Evolutionary conservation across 2,113 vertebrate species (phyloP).

Genomic region (Zonotrichia leucophrys): DNA sequence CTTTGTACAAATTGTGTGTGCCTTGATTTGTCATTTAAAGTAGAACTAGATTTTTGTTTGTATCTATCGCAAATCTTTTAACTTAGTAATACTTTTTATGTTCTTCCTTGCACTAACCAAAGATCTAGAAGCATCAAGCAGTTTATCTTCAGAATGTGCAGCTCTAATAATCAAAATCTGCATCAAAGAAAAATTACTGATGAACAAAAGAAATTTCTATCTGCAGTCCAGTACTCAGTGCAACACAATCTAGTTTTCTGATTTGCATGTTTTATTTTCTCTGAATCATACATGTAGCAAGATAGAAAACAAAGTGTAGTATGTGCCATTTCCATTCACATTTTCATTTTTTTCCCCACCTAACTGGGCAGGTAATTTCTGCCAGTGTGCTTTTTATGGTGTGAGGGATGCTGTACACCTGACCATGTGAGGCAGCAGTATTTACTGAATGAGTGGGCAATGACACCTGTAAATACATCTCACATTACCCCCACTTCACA

Average conservation of each 20-base stretch:
- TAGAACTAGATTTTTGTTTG: not conserved
- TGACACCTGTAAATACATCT: not conserved
- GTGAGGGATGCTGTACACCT: not conserved
- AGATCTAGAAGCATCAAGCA: not conserved
- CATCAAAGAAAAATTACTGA: not conserved
- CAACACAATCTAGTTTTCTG: not conserved
- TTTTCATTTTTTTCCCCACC: too few relatives aligned
- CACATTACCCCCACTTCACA: not conserved
- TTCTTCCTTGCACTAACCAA: not conserved
- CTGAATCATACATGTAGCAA: not conserved
- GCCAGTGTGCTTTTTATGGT: not conserved
- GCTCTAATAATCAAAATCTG: not conserved
- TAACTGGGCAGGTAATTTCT: not conserved
- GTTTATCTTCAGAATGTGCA: not conserved
- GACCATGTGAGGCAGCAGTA: not conserved
- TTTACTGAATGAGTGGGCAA: not conserved
- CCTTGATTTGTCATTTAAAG: not conserved
- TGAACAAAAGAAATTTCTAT: not conserved
- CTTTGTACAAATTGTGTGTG: not conserved
- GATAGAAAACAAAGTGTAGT: not conserved
- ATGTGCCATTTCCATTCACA: not conserved
- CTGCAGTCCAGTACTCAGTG: not conserved
- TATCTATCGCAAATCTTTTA: not conserved
- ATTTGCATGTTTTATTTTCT: not conserved
- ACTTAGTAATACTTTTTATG: not conserved